These are phyloP conservation scores for Eunapius fragilis DNA, from an alignment of 37 sponge, comb jelly and placozoan species.

Conservation along the genomic window DNA sequence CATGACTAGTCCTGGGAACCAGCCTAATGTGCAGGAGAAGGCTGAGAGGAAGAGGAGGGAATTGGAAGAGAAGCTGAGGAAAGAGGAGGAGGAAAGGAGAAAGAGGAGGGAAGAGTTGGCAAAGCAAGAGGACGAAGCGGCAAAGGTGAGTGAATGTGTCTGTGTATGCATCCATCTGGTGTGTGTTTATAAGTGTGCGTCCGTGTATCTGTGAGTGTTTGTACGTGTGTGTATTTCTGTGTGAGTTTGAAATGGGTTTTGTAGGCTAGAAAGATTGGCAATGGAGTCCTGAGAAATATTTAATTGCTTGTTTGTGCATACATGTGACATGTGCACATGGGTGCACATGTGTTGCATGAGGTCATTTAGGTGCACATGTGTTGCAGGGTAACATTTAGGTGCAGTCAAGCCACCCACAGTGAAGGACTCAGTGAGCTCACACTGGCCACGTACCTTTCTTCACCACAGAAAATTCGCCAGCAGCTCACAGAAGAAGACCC, in stretches of 20 bases:
- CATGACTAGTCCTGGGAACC: neutral
- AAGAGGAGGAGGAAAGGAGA: conserved; percentile 58
- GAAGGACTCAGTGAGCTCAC: too few relatives aligned
- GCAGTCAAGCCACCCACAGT: too few relatives aligned
- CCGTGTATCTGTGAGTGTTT: neutral
- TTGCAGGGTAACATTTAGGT: too few relatives aligned
- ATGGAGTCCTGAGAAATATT: too few relatives aligned
- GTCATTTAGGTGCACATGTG: too few relatives aligned
- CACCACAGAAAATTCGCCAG: neutral
- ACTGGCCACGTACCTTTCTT: too few relatives aligned
- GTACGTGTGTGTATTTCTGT: neutral
- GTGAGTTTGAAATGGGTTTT: neutral
- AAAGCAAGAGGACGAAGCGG: conserved; percentile 30
- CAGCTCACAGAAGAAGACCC: neutral
- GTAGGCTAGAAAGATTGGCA: too few relatives aligned
- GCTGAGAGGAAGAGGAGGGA: conserved; percentile 48
- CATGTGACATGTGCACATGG: too few relatives aligned
- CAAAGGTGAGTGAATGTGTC: conserved; percentile 10
- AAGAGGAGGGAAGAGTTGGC: conserved; percentile 29
- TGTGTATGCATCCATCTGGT: neutral
- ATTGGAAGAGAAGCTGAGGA: conserved; percentile 64
- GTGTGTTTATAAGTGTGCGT: neutral
- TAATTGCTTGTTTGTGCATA: neutral
- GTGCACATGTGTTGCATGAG: too few relatives aligned
- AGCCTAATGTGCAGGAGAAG: neutral